Percentiles rank a stretch among this genome's conserved stretches.
Evolutionary conservation across 2,797 vertebrate genomes (phyloP).

Genomic region (Liparis tanakae): DNA sequence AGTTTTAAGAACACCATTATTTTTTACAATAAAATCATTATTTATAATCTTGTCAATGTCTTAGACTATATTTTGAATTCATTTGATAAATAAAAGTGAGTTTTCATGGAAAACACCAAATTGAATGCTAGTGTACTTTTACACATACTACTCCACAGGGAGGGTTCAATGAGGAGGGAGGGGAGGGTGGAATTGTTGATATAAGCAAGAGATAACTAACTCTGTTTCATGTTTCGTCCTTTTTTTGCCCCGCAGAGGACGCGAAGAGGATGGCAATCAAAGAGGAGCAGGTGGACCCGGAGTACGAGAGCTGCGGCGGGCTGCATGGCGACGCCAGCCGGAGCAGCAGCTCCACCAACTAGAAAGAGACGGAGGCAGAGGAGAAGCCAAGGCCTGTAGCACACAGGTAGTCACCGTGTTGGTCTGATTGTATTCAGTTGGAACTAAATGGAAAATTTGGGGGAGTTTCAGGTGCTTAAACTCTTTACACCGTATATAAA

Average conservation of each 20-base stretch:
- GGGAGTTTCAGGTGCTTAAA: background rate
- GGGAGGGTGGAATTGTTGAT: no score
- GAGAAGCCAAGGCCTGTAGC: constrained; percentile 30
- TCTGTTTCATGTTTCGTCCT: constrained; percentile 3
- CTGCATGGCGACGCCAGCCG: constrained; percentile 68
- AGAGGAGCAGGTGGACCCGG: constrained; percentile 95
- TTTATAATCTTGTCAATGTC: no score
- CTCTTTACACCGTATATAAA: constrained; percentile 1
- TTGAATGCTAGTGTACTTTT: no score
- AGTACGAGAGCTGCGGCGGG: constrained; percentile 90
- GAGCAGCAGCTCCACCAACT: constrained; percentile 72
- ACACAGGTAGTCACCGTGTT: constrained; percentile 45
- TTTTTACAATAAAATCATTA: no score
- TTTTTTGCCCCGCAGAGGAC: constrained; percentile 85
- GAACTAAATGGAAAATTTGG: background rate
- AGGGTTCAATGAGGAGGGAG: no score
- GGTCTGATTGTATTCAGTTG: background rate
- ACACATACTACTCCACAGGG: no score
- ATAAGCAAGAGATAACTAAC: no score
- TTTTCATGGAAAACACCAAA: no score
- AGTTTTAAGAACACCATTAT: no score
- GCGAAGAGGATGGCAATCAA: constrained; percentile 96
- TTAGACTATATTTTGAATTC: no score
- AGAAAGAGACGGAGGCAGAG: constrained; percentile 2
- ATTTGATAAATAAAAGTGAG: no score